Percentiles rank a stretch among this genome's conserved stretches.
Conservation (phyloP, 2,113 vertebrate genomes). For the Fukomys damarensis region DNA sequence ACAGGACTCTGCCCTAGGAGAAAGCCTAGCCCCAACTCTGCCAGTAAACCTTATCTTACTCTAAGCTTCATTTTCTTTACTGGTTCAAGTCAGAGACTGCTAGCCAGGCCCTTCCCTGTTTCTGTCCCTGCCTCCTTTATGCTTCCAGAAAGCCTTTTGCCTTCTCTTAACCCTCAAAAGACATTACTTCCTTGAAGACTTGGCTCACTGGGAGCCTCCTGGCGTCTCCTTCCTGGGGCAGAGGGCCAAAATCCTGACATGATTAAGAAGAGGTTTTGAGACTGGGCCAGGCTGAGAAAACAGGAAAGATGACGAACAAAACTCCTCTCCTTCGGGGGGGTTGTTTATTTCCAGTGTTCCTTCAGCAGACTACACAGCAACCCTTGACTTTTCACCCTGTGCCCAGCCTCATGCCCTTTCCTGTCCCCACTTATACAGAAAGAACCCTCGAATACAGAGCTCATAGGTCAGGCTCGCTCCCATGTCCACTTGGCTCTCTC, state of each 20-base stretch:
- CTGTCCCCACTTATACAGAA: background rate
- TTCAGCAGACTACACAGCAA: background rate
- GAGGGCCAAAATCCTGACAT: constrained; percentile 78
- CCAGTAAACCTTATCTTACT: background rate
- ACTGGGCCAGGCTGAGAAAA: constrained; percentile 73
- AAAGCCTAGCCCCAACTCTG: too few relatives aligned
- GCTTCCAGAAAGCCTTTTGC: constrained; percentile 65
- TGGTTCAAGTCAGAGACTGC: background rate
- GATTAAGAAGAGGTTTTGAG: constrained; percentile 76
- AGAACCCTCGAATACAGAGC: background rate
- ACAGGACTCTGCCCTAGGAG: background rate
- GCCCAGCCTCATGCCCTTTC: background rate
- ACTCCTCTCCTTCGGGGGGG: background rate
- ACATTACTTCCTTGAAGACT: constrained; percentile 78
- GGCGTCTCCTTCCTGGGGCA: constrained; percentile 68
- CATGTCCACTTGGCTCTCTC: background rate
- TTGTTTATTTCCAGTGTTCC: constrained; percentile 73
- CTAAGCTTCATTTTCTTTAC: background rate
- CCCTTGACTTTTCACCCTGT: constrained; percentile 3
- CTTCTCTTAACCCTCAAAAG: constrained; percentile 68
- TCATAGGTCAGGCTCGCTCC: background rate
- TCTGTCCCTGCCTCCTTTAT: background rate
- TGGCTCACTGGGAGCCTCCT: constrained; percentile 68
- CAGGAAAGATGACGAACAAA: constrained; percentile 77
- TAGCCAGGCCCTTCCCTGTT: background rate